A percentile compares a stretch with the other conserved stretches of the same genome.
Evolutionary conservation across 2,888 invertebrate species (phyloP).

Genomic region (Xanthia icteritia): DNA sequence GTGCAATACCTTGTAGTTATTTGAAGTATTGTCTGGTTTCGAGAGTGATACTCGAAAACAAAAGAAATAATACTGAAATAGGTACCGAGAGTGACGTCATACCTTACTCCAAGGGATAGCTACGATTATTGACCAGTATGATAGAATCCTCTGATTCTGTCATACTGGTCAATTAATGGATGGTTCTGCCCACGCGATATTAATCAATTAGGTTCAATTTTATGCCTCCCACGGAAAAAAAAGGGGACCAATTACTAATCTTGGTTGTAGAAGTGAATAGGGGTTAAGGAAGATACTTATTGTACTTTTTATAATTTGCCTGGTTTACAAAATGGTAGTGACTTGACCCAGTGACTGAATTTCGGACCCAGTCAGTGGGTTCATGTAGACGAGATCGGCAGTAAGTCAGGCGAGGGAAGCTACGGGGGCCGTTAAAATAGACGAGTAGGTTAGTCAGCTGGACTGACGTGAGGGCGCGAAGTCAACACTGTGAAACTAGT

Average conservation of each 20-base stretch:
- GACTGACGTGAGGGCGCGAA: too few relatives aligned
- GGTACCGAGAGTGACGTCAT: slow-evolving; percentile 20
- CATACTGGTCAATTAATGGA: slow-evolving; percentile 30
- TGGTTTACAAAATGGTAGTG: too few relatives aligned
- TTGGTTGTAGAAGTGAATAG: neutral
- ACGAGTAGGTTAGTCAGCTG: too few relatives aligned
- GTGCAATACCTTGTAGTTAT: neutral
- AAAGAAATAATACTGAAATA: neutral
- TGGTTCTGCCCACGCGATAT: slow-evolving; percentile 27
- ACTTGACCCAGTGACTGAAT: too few relatives aligned
- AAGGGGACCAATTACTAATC: neutral
- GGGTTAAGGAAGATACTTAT: neutral
- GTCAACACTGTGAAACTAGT: too few relatives aligned
- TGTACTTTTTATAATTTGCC: neutral
- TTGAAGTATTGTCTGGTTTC: neutral
- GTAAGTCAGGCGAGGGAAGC: too few relatives aligned
- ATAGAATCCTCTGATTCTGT: too few relatives aligned
- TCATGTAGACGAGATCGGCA: too few relatives aligned
- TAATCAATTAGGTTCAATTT: slow-evolving; percentile 28
- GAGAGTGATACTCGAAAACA: slow-evolving; percentile 7
- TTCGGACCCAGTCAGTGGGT: too few relatives aligned
- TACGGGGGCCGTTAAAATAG: too few relatives aligned
- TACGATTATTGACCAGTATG: slow-evolving; percentile 37
- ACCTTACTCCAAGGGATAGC: neutral
- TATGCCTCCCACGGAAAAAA: neutral